A percentile compares a stretch with the other conserved stretches of the same genome.
Evolutionary conservation across 2,888 invertebrate genomes (phyloP).

Genomic region (Buathra laborator): DNA sequence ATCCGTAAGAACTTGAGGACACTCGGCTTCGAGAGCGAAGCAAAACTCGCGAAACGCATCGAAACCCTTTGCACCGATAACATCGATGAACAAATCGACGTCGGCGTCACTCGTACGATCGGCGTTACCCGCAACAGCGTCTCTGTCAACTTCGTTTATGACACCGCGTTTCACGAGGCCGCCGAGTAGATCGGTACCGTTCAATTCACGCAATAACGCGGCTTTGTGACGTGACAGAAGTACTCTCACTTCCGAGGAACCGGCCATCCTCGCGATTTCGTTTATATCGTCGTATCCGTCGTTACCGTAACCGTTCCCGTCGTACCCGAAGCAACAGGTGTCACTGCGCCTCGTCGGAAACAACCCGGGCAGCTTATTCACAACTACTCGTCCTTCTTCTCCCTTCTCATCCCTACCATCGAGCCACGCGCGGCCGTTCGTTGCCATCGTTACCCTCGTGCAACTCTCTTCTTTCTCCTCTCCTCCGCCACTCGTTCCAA

Average conservation of each 20-base stretch:
- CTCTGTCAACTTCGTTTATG: conserved; percentile 88
- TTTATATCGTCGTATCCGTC: too few relatives aligned
- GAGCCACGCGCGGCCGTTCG: conserved; percentile 58
- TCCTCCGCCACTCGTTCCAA: neutral
- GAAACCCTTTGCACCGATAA: conserved; percentile 80
- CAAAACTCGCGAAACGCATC: conserved; percentile 81
- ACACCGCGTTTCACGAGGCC: conserved; percentile 89
- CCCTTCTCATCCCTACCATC: conserved; percentile 66
- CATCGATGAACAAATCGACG: conserved; percentile 80
- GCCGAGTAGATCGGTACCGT: conserved; percentile 88
- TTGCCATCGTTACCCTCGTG: conserved; percentile 66
- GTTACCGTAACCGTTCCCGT: conserved; percentile 30
- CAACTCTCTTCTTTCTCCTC: conserved; percentile 16
- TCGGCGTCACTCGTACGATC: conserved; percentile 76
- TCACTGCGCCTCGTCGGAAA: conserved; percentile 73
- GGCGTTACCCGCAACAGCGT: conserved; percentile 82
- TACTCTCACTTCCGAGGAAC: conserved; percentile 87
- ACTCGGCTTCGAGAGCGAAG: conserved; percentile 80
- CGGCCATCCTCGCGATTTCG: conserved; percentile 84
- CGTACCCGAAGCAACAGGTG: conserved; percentile 77
- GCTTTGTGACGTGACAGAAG: conserved; percentile 88
- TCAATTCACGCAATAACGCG: conserved; percentile 88
- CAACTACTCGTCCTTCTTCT: conserved; percentile 54
- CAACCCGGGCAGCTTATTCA: conserved; percentile 62
- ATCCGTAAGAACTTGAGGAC: conserved; percentile 79